Base-by-base conservation (phyloP, 2,888 invertebrate species). In the Stratiomys singularior region DNA sequence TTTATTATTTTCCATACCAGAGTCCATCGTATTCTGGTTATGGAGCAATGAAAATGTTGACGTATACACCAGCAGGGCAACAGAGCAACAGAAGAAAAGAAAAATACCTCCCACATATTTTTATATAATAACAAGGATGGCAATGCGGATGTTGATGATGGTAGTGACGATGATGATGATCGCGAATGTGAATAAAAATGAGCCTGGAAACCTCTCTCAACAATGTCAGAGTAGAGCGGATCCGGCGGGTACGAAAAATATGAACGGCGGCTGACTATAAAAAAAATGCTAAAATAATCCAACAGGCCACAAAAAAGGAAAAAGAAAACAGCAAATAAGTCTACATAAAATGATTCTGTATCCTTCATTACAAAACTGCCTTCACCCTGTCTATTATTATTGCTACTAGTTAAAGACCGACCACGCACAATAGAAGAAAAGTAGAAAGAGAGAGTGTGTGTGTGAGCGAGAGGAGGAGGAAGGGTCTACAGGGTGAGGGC, bases 1-100 rank as follows among this genome's bases (percentile, higher is more conserved):
- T 69, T 69, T 69, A 69, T 69, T 69, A 69, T 69, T 69, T 69
- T 47, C 15, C 27, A 47, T 21, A 23, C 21, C 21, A 69, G 47
- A 46, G 47, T 46, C 69, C 27, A 69, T 47, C 69, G 69, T 69
- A 25, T 69, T 9, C 47, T 47, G 47, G 69, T 69, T 30, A 69
- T 69, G 25, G 69, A 47, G 47, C 69, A 69, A 47, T 69, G 69
- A 69, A 69, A 69, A 9, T 25, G 25, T 25, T 69, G 3, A 44
- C 21, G 11, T 7, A n/a, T 67, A 23, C 46, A 67, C 28, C 60
- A 25, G 4, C 64, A 13, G 11, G 25, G 27, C 37, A n/a, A n/a
- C n/a, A n/a, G 1, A 21, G 30, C 60, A 25, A 37, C 21, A 30
- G 11, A 25, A 44, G 7, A n/a, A n/a, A 15, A 46, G n/a, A 25